Evolutionary conservation across 1,140 invertebrate genomes (phyloP), one percentile per base, ranked within the genome.

Genomic region (Odontomachus brunneus): DNA sequence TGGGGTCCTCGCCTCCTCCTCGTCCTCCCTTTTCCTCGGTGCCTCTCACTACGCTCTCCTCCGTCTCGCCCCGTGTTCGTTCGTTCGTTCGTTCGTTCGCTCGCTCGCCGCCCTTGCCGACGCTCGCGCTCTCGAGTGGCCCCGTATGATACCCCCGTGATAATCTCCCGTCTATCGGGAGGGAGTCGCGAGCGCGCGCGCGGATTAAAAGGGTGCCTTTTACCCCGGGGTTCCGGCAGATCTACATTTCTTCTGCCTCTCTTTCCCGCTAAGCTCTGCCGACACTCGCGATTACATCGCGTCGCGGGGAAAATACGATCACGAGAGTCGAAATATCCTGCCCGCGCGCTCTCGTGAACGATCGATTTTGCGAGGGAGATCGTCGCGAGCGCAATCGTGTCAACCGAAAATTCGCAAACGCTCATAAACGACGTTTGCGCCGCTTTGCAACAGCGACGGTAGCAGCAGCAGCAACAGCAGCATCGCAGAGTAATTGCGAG

Each of bases 121-220:
- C 78, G 81, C 83, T 84, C 83, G 69, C 71, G 53, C 82, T 84
- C 83, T 92, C 88, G 87, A 92, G 91, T 92, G 91, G 88, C 90
- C 91, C 92, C 92, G 91, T 93, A 93, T 93, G 92, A 93, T 93
- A 93, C 90, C 89, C 75, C 91, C 89, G 91, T 92, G 91, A 93
- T 93, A 93, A 93, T 93, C 91, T 91, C 86, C 87, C 88, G 84
- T 85, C 90, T 91, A 90, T 92, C 89, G 89, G 72, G 78, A 76
- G 89, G 84, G 84, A 88, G 85, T 80, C 88, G 75, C 75, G 44
- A 73, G 84, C 78, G 89, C 88, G 75, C 75, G 49, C 80, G 84
- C 78, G 89, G 90, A 90, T 91, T 90, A 91, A 88, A 87, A 85
- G 87, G 87, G 88, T 87, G 87, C 87, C 88, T 86, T 89, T 84